Evolutionary conservation across 2,888 invertebrate genomes (phyloP).

Genomic region (Orthosia incerta): DNA sequence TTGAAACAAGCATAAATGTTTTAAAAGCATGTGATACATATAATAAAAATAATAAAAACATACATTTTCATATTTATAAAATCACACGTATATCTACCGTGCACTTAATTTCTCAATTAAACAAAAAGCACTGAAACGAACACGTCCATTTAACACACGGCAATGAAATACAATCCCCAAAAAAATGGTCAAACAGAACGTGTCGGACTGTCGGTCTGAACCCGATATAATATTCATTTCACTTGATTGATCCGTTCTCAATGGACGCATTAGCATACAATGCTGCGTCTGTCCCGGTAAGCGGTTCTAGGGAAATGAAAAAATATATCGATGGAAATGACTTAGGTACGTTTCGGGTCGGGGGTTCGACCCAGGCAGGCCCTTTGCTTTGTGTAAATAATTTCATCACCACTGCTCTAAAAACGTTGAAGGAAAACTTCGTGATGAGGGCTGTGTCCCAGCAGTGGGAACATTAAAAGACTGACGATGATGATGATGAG

Average conservation of each 20-base stretch:
- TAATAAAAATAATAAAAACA: too few relatives aligned
- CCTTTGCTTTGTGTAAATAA: too few relatives aligned
- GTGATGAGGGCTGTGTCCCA: too few relatives aligned
- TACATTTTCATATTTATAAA: not conserved
- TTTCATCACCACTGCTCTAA: too few relatives aligned
- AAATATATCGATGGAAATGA: not conserved
- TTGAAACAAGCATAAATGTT: not conserved
- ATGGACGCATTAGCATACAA: constrained; percentile 70
- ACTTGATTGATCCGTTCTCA: constrained; percentile 68
- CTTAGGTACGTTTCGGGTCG: too few relatives aligned
- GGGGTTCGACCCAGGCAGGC: too few relatives aligned
- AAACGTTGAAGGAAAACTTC: too few relatives aligned
- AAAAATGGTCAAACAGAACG: constrained; percentile 35
- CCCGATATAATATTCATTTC: constrained; percentile 61
- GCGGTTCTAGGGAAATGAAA: constrained; percentile 15
- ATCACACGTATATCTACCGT: not conserved
- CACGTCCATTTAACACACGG: constrained; percentile 25
- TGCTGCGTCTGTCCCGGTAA: constrained; percentile 53
- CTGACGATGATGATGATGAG: too few relatives aligned
- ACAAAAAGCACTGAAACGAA: constrained; percentile 14
- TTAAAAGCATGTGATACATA: too few relatives aligned
- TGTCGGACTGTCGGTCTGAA: constrained; percentile 29
- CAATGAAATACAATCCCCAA: constrained; percentile 46
- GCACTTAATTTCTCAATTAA: constrained; percentile 15
- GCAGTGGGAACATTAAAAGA: too few relatives aligned